Conservation (phyloP, 1,140 invertebrate genomes). For the Temnothorax curvispinosus region DNA sequence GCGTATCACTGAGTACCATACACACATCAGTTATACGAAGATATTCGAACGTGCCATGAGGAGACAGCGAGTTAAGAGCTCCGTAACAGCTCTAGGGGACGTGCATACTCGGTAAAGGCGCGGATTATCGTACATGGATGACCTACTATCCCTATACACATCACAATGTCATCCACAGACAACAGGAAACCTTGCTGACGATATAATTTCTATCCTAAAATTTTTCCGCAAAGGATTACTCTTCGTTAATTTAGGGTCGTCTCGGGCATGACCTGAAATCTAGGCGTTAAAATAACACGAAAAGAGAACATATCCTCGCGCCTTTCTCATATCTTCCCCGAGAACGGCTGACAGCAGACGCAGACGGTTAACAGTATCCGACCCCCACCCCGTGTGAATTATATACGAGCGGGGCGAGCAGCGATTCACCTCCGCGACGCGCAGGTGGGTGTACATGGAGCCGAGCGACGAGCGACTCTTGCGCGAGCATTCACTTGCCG, state of each 20-base stretch:
- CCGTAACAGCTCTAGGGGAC: neutral
- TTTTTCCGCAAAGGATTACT: slow-evolving; percentile 28
- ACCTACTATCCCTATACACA: slow-evolving; percentile 3
- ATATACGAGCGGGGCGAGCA: slow-evolving; percentile 56
- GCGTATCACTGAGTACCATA: neutral
- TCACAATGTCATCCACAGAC: neutral
- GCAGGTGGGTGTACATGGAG: slow-evolving; percentile 70
- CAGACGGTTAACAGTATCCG: slow-evolving; percentile 73
- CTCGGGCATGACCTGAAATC: slow-evolving; percentile 45
- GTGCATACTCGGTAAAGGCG: neutral
- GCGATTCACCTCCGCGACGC: slow-evolving; percentile 59
- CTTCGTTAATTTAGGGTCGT: slow-evolving; percentile 55
- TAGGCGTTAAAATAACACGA: slow-evolving; percentile 58
- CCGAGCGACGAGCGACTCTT: slow-evolving; percentile 13
- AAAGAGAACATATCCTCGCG: neutral
- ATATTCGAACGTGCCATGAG: slow-evolving; percentile 58
- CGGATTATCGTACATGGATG: slow-evolving; percentile 8
- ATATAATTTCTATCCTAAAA: neutral
- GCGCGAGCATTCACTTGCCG: slow-evolving; percentile 53
- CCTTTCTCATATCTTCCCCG: slow-evolving; percentile 51
- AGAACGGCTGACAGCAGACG: slow-evolving; percentile 61
- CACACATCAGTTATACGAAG: slow-evolving; percentile 12
- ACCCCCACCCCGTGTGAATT: slow-evolving; percentile 68
- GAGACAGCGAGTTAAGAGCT: neutral
- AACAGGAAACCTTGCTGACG: no score